These are phyloP conservation scores for Scaptomyza pallida DNA, from an alignment of 1,140 invertebrate species.

Conservation along the genomic window DNA sequence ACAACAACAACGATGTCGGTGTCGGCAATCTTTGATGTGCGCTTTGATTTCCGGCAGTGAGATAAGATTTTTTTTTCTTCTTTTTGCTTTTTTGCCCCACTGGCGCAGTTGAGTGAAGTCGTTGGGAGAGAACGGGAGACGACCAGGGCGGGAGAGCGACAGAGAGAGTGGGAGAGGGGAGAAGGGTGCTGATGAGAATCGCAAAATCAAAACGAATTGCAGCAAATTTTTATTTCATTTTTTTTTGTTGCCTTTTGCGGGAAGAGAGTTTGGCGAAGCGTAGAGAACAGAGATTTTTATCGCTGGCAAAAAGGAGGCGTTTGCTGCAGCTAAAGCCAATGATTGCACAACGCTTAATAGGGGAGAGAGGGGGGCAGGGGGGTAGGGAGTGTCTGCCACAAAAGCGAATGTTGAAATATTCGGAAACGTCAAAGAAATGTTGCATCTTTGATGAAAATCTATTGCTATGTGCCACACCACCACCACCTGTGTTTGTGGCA, in stretches of 20 bases:
- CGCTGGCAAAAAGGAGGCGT: constrained; percentile 40
- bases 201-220: constrained; percentile 70
- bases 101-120: constrained; percentile 8
- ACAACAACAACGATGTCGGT: constrained; percentile 32
- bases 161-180: background rate
- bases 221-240: constrained; percentile 42
- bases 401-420: constrained; percentile 2
- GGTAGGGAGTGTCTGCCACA: constrained; percentile 1
- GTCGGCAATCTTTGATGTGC: constrained; percentile 76
- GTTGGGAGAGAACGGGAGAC: background rate
- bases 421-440: background rate
- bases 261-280: constrained; percentile 32
- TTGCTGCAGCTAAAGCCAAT: constrained; percentile 13
- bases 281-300: constrained; percentile 49
- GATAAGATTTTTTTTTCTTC: constrained; percentile 74
- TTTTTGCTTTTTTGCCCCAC: constrained; percentile 10
- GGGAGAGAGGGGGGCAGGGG: background rate
- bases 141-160: background rate
- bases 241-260: background rate
- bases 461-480: too few species aligned
- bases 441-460: background rate
- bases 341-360: background rate
- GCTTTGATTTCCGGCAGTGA: constrained; percentile 82
- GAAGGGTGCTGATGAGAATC: constrained; percentile 25
- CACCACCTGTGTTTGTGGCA: too few species aligned